Evolutionary conservation across 2,797 vertebrate species (phyloP).

Genomic region (Lepidocolaptes lacrymiger): DNA sequence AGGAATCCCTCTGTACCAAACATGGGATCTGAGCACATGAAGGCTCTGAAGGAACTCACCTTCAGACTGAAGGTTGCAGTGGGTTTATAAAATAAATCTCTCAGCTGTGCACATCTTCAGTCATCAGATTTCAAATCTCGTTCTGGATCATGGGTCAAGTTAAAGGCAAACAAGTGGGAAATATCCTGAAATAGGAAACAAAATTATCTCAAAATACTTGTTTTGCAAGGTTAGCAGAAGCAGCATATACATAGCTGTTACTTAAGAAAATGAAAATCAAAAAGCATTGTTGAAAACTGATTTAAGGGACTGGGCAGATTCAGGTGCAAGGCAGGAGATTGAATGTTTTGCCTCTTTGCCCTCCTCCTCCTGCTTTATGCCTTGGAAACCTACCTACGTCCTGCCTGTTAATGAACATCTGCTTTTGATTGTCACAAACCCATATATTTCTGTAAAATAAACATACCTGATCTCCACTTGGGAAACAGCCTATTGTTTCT

Average conservation of each 20-base stretch:
- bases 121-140: background rate
- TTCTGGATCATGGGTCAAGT: background rate
- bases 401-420: conserved; percentile 56
- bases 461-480: conserved; percentile 33
- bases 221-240: background rate
- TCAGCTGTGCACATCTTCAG: background rate
- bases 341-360: conserved; percentile 39
- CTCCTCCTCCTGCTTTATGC: conserved; percentile 15
- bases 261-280: background rate
- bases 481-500: conserved; percentile 51
- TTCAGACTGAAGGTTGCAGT: background rate
- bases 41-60: background rate
- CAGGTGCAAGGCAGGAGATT: background rate
- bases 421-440: conserved; percentile 57
- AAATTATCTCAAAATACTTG: background rate
- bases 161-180: background rate
- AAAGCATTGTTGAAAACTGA: background rate
- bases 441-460: conserved; percentile 59
- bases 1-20: background rate
- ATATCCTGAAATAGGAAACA: background rate
- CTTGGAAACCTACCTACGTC: conserved; percentile 31
- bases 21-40: background rate
- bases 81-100: background rate
- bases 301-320: background rate
- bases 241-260: background rate